phyloP scores from a whole-genome alignment of 2,888 invertebrate genomes.

The Nemotelus nigrinus region DNA sequence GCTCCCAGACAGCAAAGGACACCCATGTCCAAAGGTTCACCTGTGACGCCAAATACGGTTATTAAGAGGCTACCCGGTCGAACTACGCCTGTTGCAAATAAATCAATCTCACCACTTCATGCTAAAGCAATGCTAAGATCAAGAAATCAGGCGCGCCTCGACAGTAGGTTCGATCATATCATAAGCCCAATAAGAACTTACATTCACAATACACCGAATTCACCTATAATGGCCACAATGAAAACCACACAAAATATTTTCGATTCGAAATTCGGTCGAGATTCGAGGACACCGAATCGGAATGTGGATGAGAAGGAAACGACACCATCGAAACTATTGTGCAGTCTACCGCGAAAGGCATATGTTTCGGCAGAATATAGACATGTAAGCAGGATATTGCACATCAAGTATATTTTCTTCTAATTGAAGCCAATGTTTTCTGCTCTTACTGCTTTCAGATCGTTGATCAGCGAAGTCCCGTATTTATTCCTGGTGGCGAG shows the following conservation, averaged over 20 bases:
- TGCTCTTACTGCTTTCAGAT: constrained; percentile 53
- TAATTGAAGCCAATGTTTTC: background rate
- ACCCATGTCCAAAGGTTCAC: constrained; percentile 20
- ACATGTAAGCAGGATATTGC: constrained; percentile 56
- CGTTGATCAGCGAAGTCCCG: constrained; percentile 60
- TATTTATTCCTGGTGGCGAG: constrained; percentile 61
- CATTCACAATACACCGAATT: constrained; percentile 62
- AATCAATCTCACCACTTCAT: background rate
- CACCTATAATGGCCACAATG: constrained; percentile 61
- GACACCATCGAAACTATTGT: constrained; percentile 9
- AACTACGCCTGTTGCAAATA: constrained; percentile 10
- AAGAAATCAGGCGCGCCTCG: constrained; percentile 46
- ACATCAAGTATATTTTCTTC: background rate
- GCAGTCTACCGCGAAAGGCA: constrained; percentile 61
- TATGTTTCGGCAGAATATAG: constrained; percentile 61
- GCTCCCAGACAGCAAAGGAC: background rate
- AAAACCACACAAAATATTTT: constrained; percentile 52
- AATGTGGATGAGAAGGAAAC: background rate
- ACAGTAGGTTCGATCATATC: constrained; percentile 57
- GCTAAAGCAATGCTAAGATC: background rate
- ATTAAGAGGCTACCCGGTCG: constrained; percentile 45
- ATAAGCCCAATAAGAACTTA: constrained; percentile 65
- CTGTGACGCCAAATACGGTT: constrained; percentile 50
- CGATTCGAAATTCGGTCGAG: constrained; percentile 55
- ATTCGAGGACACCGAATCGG: constrained; percentile 45